Evolutionary conservation across 1,140 invertebrate species (phyloP), one percentile per base, ranked within the genome.

Genomic region (Pseudoatta argentina): DNA sequence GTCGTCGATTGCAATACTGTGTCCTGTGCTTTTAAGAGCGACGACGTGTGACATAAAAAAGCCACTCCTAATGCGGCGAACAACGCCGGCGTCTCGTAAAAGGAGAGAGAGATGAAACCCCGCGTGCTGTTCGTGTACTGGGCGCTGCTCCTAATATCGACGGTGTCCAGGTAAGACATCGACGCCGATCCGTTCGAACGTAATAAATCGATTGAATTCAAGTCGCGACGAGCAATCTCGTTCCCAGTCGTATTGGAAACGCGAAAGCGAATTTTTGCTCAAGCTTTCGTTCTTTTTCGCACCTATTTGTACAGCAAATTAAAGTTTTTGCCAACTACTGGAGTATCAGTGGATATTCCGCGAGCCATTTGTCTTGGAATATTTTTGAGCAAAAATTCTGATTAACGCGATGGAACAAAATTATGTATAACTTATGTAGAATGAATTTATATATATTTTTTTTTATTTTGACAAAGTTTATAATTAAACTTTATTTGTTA

Each of bases 81-180:
- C 44, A 79, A 87, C 78, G 48, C 67, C n/a, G 82, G 51, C 7
- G 61, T 44, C 55, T 3, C 18, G 55, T 75, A 83, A 83, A 83
- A 75, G 71, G 78, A 90, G 87, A 96, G 94, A 30, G 30, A 30
- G 91, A 96, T 96, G 96, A 96, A 95, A 95, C 94, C 95, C 92
- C 95, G 94, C 87, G 92, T 96, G 88, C 94, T 94, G 91, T 93
- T 95, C 83, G 94, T 96, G 87, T 96, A 96, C 93, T 96, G 95
- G 95, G 95, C 95, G 92, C 93, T 96, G 92, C 94, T 96, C 93
- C 95, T 96, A 73, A 95, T 95, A 91, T 96, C 95, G 88, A 93
- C 96, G 86, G 92, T 95, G 59, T 96, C 96, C 73, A 96, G 96
- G 96, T 96, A 92, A 92, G 86, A 10, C 71, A 18, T 39, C n/a